Evolutionary conservation across 2,113 vertebrate species (phyloP).

Genomic region (Caranx melampygus): DNA sequence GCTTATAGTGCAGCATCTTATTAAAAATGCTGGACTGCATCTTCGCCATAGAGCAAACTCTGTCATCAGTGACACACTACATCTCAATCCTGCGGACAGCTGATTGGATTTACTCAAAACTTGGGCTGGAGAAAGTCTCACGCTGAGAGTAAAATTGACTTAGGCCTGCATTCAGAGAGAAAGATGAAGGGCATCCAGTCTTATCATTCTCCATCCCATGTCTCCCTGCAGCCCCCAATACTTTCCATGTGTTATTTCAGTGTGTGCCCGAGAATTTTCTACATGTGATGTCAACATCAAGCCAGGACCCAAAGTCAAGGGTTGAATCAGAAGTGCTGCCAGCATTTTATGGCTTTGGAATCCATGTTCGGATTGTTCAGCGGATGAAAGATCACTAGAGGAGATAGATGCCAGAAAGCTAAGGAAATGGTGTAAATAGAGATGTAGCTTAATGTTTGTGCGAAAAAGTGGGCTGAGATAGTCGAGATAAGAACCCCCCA

Average conservation of each 20-base stretch:
- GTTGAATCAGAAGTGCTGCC: conserved; percentile 61
- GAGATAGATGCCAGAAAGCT: conserved; percentile 41
- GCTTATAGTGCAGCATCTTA: conserved; percentile 67
- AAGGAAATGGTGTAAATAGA: conserved; percentile 35
- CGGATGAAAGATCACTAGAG: conserved; percentile 46
- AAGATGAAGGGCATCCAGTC: conserved; percentile 81
- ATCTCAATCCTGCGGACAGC: conserved; percentile 78
- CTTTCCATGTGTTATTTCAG: conserved; percentile 72
- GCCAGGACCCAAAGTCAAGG: conserved; percentile 60
- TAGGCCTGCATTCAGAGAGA: conserved; percentile 76
- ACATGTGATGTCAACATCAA: conserved; percentile 74
- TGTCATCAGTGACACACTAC: conserved; percentile 79
- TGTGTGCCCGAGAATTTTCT: conserved; percentile 60
- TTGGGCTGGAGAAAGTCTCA: conserved; percentile 78
- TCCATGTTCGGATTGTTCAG: conserved; percentile 52
- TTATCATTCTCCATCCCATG: conserved; percentile 76
- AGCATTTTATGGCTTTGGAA: conserved; percentile 61
- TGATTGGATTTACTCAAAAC: conserved; percentile 85
- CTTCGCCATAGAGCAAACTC: conserved; percentile 59
- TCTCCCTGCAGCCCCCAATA: conserved; percentile 71
- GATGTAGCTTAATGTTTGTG: conserved; percentile 34
- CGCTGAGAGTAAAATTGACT: conserved; percentile 84
- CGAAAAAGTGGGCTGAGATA: conserved; percentile 18
- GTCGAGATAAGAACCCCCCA: background rate
- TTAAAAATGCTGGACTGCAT: conserved; percentile 73